Percentiles rank a stretch among this genome's conserved stretches.
Evolutionary conservation across 1,140 invertebrate species (phyloP).

Genomic region (Lordiphosa stackelbergi): DNA sequence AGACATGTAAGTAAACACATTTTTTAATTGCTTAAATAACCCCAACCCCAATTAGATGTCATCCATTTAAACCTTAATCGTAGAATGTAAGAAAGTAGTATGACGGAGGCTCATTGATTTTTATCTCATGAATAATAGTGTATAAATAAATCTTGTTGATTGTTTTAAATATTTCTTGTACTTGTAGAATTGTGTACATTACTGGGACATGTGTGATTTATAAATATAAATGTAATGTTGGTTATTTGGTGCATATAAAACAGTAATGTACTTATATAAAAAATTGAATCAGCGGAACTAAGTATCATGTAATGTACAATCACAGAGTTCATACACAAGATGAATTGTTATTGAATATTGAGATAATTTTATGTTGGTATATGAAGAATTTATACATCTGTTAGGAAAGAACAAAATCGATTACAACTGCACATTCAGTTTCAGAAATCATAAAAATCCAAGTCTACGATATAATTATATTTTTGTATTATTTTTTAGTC

Average conservation of each 20-base stretch:
- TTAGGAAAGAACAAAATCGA: constrained; percentile 15
- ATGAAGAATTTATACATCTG: constrained; percentile 21
- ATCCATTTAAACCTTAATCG: too few relatives aligned
- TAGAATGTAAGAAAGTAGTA: background rate
- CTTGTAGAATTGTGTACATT: constrained; percentile 2
- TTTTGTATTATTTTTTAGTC: constrained; percentile 22
- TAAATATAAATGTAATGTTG: constrained; percentile 9
- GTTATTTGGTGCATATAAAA: constrained; percentile 13
- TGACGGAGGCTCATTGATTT: too few relatives aligned
- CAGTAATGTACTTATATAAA: constrained; percentile 3
- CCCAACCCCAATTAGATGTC: background rate
- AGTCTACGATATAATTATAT: constrained; percentile 33
- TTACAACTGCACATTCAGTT: constrained; percentile 26
- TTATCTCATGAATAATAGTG: too few relatives aligned
- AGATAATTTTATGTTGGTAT: constrained; percentile 17
- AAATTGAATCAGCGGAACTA: constrained; percentile 8
- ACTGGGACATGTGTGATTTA: constrained; percentile 11
- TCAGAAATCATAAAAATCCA: constrained; percentile 25
- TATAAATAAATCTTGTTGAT: too few relatives aligned
- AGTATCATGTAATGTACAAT: constrained; percentile 12
- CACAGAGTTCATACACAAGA: constrained; percentile 6
- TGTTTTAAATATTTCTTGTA: background rate
- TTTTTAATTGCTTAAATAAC: constrained; percentile 2
- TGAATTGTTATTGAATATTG: constrained; percentile 20
- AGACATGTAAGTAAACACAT: constrained; percentile 3